phyloP scores from a whole-genome alignment of 2,888 invertebrate species.

The Biston stratarius region DNA sequence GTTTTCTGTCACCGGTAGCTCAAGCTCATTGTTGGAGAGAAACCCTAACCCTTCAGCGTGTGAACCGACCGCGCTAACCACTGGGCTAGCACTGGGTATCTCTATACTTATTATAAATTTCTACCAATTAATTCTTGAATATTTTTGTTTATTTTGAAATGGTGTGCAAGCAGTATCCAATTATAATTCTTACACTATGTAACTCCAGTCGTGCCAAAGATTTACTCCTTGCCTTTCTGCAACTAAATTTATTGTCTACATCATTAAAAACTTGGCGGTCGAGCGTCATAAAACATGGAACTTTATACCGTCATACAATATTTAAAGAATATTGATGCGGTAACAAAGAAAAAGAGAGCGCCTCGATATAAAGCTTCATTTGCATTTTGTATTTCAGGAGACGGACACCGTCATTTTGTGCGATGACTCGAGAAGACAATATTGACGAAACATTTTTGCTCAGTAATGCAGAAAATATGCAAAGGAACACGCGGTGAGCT shows the following conservation, averaged over 20 bases:
- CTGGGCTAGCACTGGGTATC: no score
- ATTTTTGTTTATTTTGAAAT: constrained; percentile 16
- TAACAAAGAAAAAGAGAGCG: constrained; percentile 52
- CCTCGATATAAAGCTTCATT: constrained; percentile 54
- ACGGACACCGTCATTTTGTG: constrained; percentile 63
- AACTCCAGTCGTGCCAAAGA: constrained; percentile 23
- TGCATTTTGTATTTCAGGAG: constrained; percentile 66
- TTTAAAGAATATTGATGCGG: constrained; percentile 52
- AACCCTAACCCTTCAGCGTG: no score
- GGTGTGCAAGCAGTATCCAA: constrained; percentile 25
- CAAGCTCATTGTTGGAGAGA: no score
- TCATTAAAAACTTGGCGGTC: constrained; percentile 56
- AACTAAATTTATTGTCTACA: constrained; percentile 51
- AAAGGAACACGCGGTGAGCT: constrained; percentile 67
- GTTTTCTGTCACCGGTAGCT: no score
- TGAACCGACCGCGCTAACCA: no score
- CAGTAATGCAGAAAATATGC: constrained; percentile 82
- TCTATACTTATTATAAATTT: not conserved
- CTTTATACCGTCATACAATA: constrained; percentile 51
- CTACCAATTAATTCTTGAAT: not conserved
- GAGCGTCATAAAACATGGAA: constrained; percentile 56
- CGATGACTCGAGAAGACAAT: constrained; percentile 74
- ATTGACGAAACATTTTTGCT: constrained; percentile 80
- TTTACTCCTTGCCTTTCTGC: constrained; percentile 38
- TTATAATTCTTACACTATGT: constrained; percentile 33